Evolutionary conservation across 2,113 vertebrate genomes (phyloP).

Genomic region (Pampusana beccarii): DNA sequence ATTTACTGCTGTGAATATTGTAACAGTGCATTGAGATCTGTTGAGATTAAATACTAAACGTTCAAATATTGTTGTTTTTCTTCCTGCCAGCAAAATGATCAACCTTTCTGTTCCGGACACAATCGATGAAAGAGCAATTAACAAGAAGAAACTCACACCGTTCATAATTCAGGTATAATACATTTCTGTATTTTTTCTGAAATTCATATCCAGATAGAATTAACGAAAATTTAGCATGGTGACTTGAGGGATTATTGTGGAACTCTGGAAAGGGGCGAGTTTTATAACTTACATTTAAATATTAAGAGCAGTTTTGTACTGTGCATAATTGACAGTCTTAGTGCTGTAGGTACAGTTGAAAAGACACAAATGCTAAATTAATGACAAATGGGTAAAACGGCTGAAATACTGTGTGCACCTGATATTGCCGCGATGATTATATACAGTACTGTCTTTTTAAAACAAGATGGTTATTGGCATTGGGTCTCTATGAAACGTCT

Average conservation of each 20-base stretch:
- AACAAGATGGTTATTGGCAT: rapidly evolving
- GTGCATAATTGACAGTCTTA: not conserved
- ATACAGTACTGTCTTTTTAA: not conserved
- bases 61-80: not conserved
- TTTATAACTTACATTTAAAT: slow-evolving; percentile 6
- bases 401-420: not conserved
- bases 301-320: not conserved
- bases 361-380: not conserved
- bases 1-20: not conserved
- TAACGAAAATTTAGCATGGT: not conserved
- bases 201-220: not conserved
- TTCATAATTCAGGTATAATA: slow-evolving; percentile 90
- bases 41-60: not conserved
- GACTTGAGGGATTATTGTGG: not conserved
- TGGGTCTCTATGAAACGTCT: not conserved
- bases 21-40: not conserved
- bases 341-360: not conserved
- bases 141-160: slow-evolving; percentile 93
- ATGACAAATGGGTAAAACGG: not conserved
- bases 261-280: not conserved
- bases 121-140: slow-evolving; percentile 97
- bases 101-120: slow-evolving; percentile 96
- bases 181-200: not conserved
- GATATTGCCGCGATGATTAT: not conserved
- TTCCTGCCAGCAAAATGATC: slow-evolving; percentile 92